Base-by-base conservation (phyloP, 2,113 vertebrate genomes). In the Notechis scutatus region DNA sequence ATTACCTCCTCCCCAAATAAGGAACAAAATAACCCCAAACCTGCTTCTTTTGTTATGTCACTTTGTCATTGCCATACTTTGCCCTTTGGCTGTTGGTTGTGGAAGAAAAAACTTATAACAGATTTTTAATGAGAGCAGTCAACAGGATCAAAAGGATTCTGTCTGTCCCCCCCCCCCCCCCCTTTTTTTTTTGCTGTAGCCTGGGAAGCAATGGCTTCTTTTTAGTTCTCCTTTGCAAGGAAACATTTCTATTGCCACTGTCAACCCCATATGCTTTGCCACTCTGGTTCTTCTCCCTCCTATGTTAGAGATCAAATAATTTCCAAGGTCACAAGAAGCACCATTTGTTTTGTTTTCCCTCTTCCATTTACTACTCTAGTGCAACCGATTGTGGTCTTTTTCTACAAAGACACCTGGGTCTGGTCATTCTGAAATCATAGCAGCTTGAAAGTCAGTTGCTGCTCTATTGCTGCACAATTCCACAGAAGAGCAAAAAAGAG, bases 381-480 rank as follows among this genome's bases (percentile, higher is more conserved):
- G 94, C 61, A 91, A 89, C 61, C 95, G 56, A 87, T 23, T 85
- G n/a, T 26, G 50, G 90, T 92, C 24, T 24, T 23, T 52, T 94
- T 50, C 93, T 91, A 91, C 74, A 94, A 94, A 95, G 90, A 87
- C 34, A 88, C 88, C 47, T 50, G 42, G 0, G 3, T 1, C 0
- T 90, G 85, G n/a, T 94, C 88, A 95, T 93, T 61, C 95, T 94
- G 90, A 95, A 94, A 92, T 1, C 14, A 56, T 59, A 0, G 0
- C 87, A 57, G 92, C 96, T 93, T 96, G 93, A 96, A 96, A 95
- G 88, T 93, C 91, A 91, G 89, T 61, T 93, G 90, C 88, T 94
- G 14, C 93, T 95, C 94, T 93, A 93, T 57, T 92, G 88, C 91
- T 93, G 52, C 85, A 93, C 90, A 87, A 85, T 93, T 94, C 95